These are phyloP conservation scores for Lontra canadensis DNA, from an alignment of 2,113 vertebrate genomes.

Conservation along the genomic window DNA sequence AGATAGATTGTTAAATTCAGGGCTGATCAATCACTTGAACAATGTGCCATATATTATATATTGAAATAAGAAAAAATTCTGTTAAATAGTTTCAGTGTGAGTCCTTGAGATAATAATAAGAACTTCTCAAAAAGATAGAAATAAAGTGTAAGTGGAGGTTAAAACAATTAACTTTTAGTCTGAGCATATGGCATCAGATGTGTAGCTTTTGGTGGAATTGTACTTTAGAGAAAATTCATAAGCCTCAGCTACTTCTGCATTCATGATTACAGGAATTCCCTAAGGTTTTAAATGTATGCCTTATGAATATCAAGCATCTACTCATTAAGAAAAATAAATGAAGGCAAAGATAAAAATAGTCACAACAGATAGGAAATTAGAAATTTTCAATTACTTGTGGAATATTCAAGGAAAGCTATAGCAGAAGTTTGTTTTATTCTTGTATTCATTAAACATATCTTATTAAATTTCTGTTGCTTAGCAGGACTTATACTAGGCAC, in stretches of 20 bases:
- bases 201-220: background rate
- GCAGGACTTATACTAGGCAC: background rate
- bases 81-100: background rate
- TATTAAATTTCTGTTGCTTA: background rate
- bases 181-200: background rate
- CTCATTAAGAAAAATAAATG: background rate
- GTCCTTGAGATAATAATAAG: background rate
- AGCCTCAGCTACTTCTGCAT: background rate
- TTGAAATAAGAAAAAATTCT: background rate
- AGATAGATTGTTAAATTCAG: background rate
- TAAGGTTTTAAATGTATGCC: background rate
- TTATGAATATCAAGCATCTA: background rate
- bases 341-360: background rate
- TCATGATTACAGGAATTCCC: background rate
- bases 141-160: background rate
- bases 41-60: background rate
- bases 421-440: background rate
- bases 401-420: background rate
- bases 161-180: background rate
- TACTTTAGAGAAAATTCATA: background rate
- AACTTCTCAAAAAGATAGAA: background rate
- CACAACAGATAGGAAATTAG: background rate
- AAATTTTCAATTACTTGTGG: background rate
- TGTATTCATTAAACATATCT: background rate
- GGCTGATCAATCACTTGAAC: background rate